phyloP scores from a whole-genome alignment of 1,140 invertebrate species.

The Neodiprion pinetum region DNA sequence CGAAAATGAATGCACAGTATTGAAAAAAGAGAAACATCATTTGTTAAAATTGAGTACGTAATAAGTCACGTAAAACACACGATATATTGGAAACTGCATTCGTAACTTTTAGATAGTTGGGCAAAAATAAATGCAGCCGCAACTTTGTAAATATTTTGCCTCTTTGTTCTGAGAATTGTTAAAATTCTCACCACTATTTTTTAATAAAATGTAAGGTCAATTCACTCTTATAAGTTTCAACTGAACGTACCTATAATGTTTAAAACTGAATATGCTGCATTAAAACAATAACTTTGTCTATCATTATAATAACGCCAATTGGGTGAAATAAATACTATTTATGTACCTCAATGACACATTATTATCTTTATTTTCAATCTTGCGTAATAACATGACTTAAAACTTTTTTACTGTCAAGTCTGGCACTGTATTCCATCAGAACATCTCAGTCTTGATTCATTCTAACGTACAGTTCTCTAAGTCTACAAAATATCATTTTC shows the following conservation, averaged over 20 bases:
- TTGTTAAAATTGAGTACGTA: too few species aligned
- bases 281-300: conserved; percentile 1
- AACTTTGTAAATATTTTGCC: not conserved
- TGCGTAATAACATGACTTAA: conserved; percentile 11
- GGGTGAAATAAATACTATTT: conserved; percentile 15
- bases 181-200: not conserved
- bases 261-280: not conserved
- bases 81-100: too few species aligned
- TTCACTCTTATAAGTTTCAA: too few species aligned
- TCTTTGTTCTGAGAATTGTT: not conserved
- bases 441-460: too few species aligned
- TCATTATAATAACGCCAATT: not conserved
- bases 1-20: too few species aligned
- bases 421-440: too few species aligned
- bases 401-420: conserved; percentile 11
- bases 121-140: not conserved
- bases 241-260: too few species aligned
- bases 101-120: too few species aligned
- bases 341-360: conserved; percentile 6
- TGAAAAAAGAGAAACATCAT: too few species aligned
- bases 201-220: not conserved
- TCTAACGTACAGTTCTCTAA: too few species aligned
- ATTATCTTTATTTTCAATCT: conserved; percentile 16
- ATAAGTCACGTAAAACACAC: too few species aligned
- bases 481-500: too few species aligned